Evolutionary conservation across 2,888 invertebrate genomes (phyloP), one percentile per base, ranked within the genome.

Genomic region (Tetranychus truncatus): DNA sequence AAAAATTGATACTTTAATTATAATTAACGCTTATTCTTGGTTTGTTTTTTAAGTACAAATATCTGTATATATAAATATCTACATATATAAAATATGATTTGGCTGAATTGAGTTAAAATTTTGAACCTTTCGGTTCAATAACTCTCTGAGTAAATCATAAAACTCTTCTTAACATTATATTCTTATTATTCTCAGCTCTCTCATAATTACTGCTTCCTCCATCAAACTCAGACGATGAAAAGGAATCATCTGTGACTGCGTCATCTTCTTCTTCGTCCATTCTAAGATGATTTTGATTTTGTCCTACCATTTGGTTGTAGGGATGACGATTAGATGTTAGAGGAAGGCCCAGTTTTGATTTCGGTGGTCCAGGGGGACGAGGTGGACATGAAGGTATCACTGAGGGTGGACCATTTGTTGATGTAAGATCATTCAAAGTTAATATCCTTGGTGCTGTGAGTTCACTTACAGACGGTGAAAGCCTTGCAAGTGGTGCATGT

Each of bases 161-260:
- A 55, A 55, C 55, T 55, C 55, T 55, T 55, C 55, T 9, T 55
- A 55, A 55, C 55, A 55, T 55, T 55, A 55, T 55, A 55, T 55
- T 55, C 3, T 55, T 55, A 55, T 55, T 55, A 55, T 55, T 55
- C 0, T 55, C 55, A 15, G 55, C 55, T 55, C 55, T 55, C 3
- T 55, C 55, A 15, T 55, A 55, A 15, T 55, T 55, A 55, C 55
- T 55, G 15, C 55, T 55, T 55, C 55, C 55, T 55, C 55, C 55
- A 81, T 93, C 92, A 81, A 95, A 95, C 85, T 95, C 95, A 0
- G 95, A 95, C 84, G 95, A 96, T 15, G 95, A 96, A 84, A 96
- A 96, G 78, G 89, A 89, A 83, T 95, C 95, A 82, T 95, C 95
- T 80, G 94, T 81, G 77, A 82, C 82, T 7, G 84, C 83, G 71